phyloP scores from a whole-genome alignment of 2,888 invertebrate genomes.

The Drosophila limbata region DNA sequence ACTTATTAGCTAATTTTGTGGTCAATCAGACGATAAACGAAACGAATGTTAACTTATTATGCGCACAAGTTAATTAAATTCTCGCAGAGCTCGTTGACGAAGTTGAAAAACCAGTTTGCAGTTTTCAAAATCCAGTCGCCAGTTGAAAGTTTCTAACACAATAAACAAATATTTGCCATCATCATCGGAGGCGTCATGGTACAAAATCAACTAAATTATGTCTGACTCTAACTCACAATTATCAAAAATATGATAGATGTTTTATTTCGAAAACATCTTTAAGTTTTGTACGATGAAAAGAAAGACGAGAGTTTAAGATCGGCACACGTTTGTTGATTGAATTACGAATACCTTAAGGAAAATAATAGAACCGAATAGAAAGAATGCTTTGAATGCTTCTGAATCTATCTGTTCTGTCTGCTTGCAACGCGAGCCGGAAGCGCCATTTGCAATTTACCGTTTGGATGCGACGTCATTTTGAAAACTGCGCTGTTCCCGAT shows the following conservation, averaged over 20 bases:
- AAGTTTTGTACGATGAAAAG: not conserved
- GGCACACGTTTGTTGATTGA: conserved; percentile 17
- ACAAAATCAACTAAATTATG: conserved; percentile 14
- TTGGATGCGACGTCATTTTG: conserved; percentile 58
- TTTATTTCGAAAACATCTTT: conserved; percentile 1
- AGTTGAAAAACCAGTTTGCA: conserved; percentile 67
- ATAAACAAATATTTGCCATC: conserved; percentile 48
- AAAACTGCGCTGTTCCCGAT: conserved; percentile 39
- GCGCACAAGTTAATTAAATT: conserved; percentile 66
- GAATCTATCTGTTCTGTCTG: not conserved
- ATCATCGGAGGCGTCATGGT: conserved; percentile 36
- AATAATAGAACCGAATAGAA: conserved; percentile 11
- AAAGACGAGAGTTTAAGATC: not conserved
- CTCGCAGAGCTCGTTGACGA: conserved; percentile 36
- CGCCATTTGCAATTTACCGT: conserved; percentile 62
- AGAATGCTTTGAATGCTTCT: not conserved
- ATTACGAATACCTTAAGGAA: conserved; percentile 1
- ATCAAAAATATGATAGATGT: not conserved
- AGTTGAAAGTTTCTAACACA: conserved; percentile 58
- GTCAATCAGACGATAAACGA: conserved; percentile 43
- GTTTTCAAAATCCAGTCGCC: conserved; percentile 37
- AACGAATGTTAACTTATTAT: conserved; percentile 50
- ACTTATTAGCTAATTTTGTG: conserved; percentile 55
- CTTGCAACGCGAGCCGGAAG: conserved; percentile 56
- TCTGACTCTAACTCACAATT: not conserved